Base-by-base conservation (phyloP, 2,113 vertebrate species). In the Trogon surrucura region DNA sequence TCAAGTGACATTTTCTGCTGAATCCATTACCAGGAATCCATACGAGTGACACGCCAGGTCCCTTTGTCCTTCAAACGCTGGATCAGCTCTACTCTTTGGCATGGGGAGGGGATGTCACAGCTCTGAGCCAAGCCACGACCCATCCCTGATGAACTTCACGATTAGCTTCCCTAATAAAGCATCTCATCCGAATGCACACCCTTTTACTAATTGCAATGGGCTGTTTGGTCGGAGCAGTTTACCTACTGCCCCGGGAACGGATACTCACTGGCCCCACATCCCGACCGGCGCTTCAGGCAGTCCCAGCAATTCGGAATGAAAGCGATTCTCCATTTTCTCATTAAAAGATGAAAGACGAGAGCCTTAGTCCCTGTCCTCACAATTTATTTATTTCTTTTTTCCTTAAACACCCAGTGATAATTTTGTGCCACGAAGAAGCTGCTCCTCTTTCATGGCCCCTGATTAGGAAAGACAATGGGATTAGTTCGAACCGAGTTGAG, bases 121-220 rank as follows among this genome's bases (percentile, higher is more conserved):
- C 50, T 62, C 56, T 15, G 57, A 69, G 92, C 85, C 88, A 71
- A 98, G 93, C 84, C 48, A 72, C 93, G 62, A 91, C 75, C 91
- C 98, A 96, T 97, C 97, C 85, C 90, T 36, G 92, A 97, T 95
- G 97, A 98, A 98, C 96, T 97, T 96, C 73, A 91, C 97, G 97
- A 99, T 98, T 97, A 98, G 97, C 96, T 97, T 95, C 80, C 96
- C 96, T 98, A 98, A 98, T 90, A 92, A 98, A 98, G 97, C 93
- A 88, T 95, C 93, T 97, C 95, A 98, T 98, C 92, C 84, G 95
- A 95, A 95, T 82, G 41, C 41, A 50, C 94, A 62, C 41, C 90
- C 53, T 70, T 94, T 93, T 91, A 97, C 97, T 98, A 96, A 98
- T 97, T 97, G 96, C 92, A 95, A 96, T 94, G 95, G 97, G 97